phyloP scores from a whole-genome alignment of 2,113 vertebrate genomes.

The Lampris incognitus region DNA sequence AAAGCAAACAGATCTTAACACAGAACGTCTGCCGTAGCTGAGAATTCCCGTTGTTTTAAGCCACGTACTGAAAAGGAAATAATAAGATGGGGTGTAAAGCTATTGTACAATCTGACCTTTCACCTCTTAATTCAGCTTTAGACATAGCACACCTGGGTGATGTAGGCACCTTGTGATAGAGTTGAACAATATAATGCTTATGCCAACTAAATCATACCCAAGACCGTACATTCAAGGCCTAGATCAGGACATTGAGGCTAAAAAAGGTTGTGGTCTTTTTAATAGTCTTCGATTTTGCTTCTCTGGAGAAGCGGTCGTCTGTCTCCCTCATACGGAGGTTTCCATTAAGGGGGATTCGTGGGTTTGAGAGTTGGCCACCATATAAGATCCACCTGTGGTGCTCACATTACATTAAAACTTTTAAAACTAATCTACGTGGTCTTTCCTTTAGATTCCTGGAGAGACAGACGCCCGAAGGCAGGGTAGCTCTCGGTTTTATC shows the following conservation, averaged over 20 bases:
- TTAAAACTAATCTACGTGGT: slow-evolving; percentile 12
- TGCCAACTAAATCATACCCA: no score
- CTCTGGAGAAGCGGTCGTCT: not conserved
- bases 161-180: not conserved
- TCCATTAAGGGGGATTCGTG: not conserved
- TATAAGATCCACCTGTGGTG: slow-evolving; percentile 22
- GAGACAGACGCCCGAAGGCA: slow-evolving; percentile 12
- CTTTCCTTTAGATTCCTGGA: slow-evolving; percentile 13
- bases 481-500: not conserved
- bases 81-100: no score
- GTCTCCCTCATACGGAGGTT: slow-evolving; percentile 10
- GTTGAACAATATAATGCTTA: not conserved
- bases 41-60: not conserved
- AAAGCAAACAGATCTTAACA: not conserved
- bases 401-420: slow-evolving; percentile 14
- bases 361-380: not conserved
- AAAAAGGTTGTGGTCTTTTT: not conserved
- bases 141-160: not conserved
- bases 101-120: no score
- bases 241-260: not conserved
- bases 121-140: no score
- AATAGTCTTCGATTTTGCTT: not conserved
- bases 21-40: not conserved
- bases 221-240: not conserved
- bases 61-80: not conserved